These are phyloP conservation scores for Sclerodermus sp. DNA, from an alignment of 2,888 invertebrate species.

Conservation along the genomic window DNA sequence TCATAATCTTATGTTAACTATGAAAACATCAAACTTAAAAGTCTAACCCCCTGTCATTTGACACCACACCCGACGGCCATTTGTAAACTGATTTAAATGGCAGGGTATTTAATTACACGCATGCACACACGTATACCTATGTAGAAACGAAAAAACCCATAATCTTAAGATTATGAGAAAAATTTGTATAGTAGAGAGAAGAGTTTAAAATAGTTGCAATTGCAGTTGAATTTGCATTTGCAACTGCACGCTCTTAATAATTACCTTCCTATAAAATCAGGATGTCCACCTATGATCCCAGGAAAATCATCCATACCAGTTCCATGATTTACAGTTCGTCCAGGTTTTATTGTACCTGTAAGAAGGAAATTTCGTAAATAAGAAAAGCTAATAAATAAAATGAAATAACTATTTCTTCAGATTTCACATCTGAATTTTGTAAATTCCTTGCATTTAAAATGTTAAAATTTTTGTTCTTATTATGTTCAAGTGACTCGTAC, in stretches of 20 bases:
- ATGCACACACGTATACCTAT: too few species aligned
- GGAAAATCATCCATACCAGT: conserved; percentile 25
- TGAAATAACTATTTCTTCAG: not conserved
- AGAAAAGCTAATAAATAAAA: not conserved
- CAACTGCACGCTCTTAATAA: not conserved
- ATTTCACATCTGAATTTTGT: not conserved
- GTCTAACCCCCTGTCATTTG: conserved; percentile 39
- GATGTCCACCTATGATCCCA: conserved; percentile 18
- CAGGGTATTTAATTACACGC: too few species aligned
- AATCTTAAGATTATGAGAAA: not conserved
- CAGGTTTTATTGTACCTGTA: conserved; percentile 24
- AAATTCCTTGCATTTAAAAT: too few species aligned
- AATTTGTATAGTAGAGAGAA: not conserved
- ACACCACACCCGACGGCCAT: conserved; percentile 33
- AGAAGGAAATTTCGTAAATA: too few species aligned
- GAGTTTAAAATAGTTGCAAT: too few species aligned
- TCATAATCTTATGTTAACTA: conserved; percentile 32
- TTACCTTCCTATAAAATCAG: conserved; percentile 28
- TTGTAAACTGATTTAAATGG: conserved; percentile 33
- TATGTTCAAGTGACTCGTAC: conserved; percentile 2
- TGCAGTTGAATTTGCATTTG: too few species aligned
- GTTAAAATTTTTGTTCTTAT: conserved; percentile 3
- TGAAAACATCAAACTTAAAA: too few species aligned
- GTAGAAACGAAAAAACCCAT: too few species aligned
- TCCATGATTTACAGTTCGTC: conserved; percentile 17